Conservation (phyloP, 2,797 vertebrate genomes). For the Sarcophilus harrisii region DNA sequence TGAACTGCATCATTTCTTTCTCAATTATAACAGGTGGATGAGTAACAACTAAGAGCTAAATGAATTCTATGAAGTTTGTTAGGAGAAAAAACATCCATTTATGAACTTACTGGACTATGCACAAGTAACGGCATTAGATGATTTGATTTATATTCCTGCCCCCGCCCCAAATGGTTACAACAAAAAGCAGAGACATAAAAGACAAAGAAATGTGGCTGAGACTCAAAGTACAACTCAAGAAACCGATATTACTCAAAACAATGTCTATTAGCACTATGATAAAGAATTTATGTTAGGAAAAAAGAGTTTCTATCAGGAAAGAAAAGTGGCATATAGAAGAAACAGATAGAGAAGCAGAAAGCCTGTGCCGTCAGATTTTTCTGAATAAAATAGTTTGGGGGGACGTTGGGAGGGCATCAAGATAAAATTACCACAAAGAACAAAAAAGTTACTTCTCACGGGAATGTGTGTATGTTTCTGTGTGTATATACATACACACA, state of each 20-base stretch:
- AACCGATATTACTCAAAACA: slow-evolving; percentile 9
- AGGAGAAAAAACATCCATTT: not conserved
- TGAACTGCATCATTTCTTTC: slow-evolving; percentile 19
- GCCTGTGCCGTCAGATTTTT: slow-evolving; percentile 4
- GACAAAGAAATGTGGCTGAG: not conserved
- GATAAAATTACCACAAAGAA: slow-evolving; percentile 4
- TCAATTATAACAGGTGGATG: not conserved
- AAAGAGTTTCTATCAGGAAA: not conserved
- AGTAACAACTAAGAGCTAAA: slow-evolving; percentile 52
- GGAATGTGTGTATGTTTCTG: not conserved
- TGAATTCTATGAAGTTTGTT: not conserved
- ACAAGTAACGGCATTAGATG: not conserved
- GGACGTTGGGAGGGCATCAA: not conserved
- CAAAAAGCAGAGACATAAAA: slow-evolving; percentile 52
- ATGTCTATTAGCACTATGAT: not conserved
- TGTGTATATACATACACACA: not conserved
- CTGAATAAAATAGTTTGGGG: not conserved
- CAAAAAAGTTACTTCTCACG: not conserved
- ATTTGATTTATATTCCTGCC: not conserved
- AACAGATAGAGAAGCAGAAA: not conserved
- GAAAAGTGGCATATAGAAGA: not conserved
- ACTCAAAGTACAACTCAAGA: slow-evolving; percentile 22
- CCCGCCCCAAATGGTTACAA: slow-evolving; percentile 9
- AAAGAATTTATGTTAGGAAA: slow-evolving; percentile 33
- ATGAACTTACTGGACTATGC: slow-evolving; percentile 20